Conservation (phyloP, 2,888 invertebrate genomes). For the Limnephilus lunatus region DNA sequence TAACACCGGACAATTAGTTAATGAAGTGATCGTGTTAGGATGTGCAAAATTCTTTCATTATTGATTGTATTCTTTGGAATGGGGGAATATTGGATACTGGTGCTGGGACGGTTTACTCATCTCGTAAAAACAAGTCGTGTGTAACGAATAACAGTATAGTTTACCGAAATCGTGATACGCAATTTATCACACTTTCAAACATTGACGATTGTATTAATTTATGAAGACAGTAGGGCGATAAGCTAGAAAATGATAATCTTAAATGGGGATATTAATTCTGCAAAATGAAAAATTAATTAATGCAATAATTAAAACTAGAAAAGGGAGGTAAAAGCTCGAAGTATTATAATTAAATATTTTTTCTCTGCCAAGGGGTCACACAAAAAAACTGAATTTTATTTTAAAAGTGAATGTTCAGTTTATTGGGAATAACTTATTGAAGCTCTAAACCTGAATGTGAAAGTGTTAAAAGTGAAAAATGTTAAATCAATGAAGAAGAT, state of each 20-base stretch:
- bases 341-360: too few species aligned
- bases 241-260: not conserved
- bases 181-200: not conserved
- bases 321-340: too few species aligned
- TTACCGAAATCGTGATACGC: not conserved
- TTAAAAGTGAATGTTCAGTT: too few species aligned
- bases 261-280: too few species aligned
- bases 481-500: too few species aligned
- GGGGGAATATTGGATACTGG: not conserved
- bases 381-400: too few species aligned
- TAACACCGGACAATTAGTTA: not conserved
- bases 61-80: not conserved
- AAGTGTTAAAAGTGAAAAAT: too few species aligned
- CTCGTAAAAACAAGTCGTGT: not conserved
- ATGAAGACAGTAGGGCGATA: not conserved
- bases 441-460: too few species aligned
- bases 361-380: too few species aligned
- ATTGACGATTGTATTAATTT: not conserved
- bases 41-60: not conserved
- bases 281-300: too few species aligned
- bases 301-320: too few species aligned
- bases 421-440: too few species aligned
- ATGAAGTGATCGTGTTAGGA: not conserved
- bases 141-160: not conserved
- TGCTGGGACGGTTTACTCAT: slow-evolving; percentile 12